phyloP scores from a whole-genome alignment of 1,140 invertebrate species.

The Lerema accius region DNA sequence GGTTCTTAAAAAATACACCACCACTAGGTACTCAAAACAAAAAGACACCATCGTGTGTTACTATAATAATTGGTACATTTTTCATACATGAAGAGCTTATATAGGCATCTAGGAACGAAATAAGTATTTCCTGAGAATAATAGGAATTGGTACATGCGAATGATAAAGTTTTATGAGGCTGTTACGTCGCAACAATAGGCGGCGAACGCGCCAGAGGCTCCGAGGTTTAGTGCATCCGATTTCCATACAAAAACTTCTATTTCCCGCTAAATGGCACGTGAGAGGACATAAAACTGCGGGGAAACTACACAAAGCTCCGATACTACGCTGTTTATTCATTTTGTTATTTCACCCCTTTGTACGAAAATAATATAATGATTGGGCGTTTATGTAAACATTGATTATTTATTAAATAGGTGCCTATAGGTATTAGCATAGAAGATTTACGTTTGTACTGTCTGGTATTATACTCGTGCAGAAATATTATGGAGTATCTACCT shows the following conservation, averaged over 20 bases:
- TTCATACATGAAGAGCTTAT: too few species aligned
- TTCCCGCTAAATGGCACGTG: slow-evolving; percentile 77
- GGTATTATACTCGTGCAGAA: too few species aligned
- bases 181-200: slow-evolving; percentile 75
- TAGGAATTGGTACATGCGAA: slow-evolving; percentile 46
- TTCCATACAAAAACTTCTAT: slow-evolving; percentile 77
- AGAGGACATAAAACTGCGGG: slow-evolving; percentile 77
- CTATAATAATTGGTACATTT: too few species aligned
- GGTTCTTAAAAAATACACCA: too few species aligned
- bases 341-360: slow-evolving; percentile 48
- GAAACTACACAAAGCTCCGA: slow-evolving; percentile 63
- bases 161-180: slow-evolving; percentile 75
- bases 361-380: slow-evolving; percentile 28
- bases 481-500: too few species aligned
- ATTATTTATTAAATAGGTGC: neutral
- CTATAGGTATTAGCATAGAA: too few species aligned
- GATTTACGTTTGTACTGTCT: too few species aligned
- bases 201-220: slow-evolving; percentile 50
- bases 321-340: slow-evolving; percentile 41
- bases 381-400: slow-evolving; percentile 13
- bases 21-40: too few species aligned
- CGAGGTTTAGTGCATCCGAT: slow-evolving; percentile 73
- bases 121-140: slow-evolving; percentile 18
- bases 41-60: too few species aligned
- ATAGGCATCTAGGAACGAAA: neutral